Base-by-base conservation (phyloP, 2,888 invertebrate species). In the Drosophila neutralis region DNA sequence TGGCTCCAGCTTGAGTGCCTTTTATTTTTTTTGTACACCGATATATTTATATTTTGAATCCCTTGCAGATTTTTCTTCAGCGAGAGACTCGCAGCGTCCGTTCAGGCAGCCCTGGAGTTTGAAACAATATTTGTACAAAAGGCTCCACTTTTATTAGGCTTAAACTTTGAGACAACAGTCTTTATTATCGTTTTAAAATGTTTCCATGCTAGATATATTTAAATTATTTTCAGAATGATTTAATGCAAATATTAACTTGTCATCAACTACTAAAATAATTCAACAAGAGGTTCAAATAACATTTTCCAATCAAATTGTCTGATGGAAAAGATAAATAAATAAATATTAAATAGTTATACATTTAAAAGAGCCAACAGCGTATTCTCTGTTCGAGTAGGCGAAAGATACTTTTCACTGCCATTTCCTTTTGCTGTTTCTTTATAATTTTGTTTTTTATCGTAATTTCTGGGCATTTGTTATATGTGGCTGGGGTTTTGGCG, bases 371-470 rank as follows among this genome's bases (percentile, higher is more conserved):
- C 42, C 15, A 31, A 42, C 15, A 53, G 53, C n/a, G 31, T 31
- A 48, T 66, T 53, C 27, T n/a, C 31, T 33, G 48, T 49, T 64
- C 27, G 62, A 7, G 27, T n/a, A n/a, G 53, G n/a, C 24, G 33
- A 40, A 40, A 29, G 21, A 35, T 66, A 40, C 52, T 36, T n/a
- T 40, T 15, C 52, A 18, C 36, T 11, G 48, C n/a, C n/a, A 33
- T 51, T 71, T 62, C 61, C 67, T 66, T 33, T 59, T 61, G 53
- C 35, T 48, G 58, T 61, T 70, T 62, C 48, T 53, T 59, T 64
- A 48, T 59, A 56, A 64, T 68, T 68, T 77, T 15, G n/a, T 31
- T 66, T 66, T 77, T 69, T 78, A 65, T 63, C 33, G 64, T 42
- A 60, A 58, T 54, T 60, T 63, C 67, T 74, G 63, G 79, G n/a